Conservation (phyloP, 2,113 vertebrate genomes). For the Caranx ignobilis region DNA sequence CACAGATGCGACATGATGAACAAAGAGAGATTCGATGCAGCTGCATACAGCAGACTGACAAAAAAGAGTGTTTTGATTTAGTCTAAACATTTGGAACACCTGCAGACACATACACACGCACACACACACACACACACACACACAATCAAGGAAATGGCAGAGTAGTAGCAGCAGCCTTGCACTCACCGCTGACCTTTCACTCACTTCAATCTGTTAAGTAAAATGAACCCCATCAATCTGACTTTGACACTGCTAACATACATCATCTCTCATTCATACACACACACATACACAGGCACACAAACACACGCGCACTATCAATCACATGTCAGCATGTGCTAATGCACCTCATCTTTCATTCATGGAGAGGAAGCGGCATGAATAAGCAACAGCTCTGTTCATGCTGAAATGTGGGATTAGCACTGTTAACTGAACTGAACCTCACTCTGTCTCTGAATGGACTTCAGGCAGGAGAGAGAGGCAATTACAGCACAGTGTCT, state of each 20-base stretch:
- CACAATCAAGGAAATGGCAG: slow-evolving; percentile 62
- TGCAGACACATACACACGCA: slow-evolving; percentile 39
- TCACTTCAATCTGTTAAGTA: slow-evolving; percentile 74
- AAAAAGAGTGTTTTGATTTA: slow-evolving; percentile 50
- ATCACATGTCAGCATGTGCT: slow-evolving; percentile 49
- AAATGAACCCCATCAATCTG: slow-evolving; percentile 70
- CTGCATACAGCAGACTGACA: slow-evolving; percentile 42
- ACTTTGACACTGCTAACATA: slow-evolving; percentile 53
- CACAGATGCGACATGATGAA: slow-evolving; percentile 34
- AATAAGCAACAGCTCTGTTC: slow-evolving; percentile 46
- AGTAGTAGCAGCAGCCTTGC: slow-evolving; percentile 25
- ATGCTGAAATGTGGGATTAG: slow-evolving; percentile 50
- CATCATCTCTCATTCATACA: slow-evolving; percentile 37
- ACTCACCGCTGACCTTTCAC: slow-evolving; percentile 65
- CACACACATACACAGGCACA: slow-evolving; percentile 25
- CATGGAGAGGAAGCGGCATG: slow-evolving; percentile 51
- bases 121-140: slow-evolving; percentile 39
- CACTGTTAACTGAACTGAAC: slow-evolving; percentile 14
- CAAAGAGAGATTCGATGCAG: slow-evolving; percentile 41
- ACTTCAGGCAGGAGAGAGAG: not conserved
- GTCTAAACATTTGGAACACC: slow-evolving; percentile 53
- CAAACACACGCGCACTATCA: slow-evolving; percentile 44
- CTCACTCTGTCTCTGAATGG: not conserved
- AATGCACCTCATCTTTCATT: slow-evolving; percentile 75
- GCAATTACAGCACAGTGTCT: not conserved